Evolutionary conservation across 2,888 invertebrate genomes (phyloP), one percentile per base, ranked within the genome.

Genomic region (Lepidocyrtoides sp.): DNA sequence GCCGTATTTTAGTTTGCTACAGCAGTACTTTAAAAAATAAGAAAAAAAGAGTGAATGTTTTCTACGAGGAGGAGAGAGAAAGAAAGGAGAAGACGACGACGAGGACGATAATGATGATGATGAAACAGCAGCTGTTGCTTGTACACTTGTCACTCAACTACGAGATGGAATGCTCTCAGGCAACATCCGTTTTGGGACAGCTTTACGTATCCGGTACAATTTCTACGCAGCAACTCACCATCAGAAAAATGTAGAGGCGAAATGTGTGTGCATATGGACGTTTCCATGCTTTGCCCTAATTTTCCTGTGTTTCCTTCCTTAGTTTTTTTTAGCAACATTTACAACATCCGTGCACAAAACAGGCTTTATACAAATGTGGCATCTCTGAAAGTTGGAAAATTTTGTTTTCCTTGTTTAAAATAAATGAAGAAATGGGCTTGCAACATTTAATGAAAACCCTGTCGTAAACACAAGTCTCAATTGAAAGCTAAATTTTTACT

Each of bases 131-230:
- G 84, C 89, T 89, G 89, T 89, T 89, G 89, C 83, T 89, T 60
- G 77, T 48, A 41, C 48, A 69, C 32, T 83, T 84, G 44, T 41
- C 66, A 44, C 89, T 60, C 69, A 44, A 77, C 20, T 29, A 26
- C 51, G 72, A 77, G 77, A 83, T 83, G 84, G 77, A 89, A 89
- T 89, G 54, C 89, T 89, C 77, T 83, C 66, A 77, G 77, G 89
- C 60, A 89, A 84, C 89, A 89, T 89, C 89, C 89, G 89, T 84
- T 89, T 1, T 66, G 84, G 83, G 89, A 89, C 89, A 84, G 63
- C 69, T 63, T 84, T 89, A 63, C 63, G 77, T 83, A 89, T 89
- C 84, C 89, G 83, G 89, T 82, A 29, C 41, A 54, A 44, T 72
- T 85, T 51, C 54, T 54, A 66, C n/a, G 32, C n/a, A 51, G 7